These are phyloP conservation scores for Hyperoodon ampullatus DNA, from an alignment of 2,113 vertebrate genomes.

Conservation along the genomic window DNA sequence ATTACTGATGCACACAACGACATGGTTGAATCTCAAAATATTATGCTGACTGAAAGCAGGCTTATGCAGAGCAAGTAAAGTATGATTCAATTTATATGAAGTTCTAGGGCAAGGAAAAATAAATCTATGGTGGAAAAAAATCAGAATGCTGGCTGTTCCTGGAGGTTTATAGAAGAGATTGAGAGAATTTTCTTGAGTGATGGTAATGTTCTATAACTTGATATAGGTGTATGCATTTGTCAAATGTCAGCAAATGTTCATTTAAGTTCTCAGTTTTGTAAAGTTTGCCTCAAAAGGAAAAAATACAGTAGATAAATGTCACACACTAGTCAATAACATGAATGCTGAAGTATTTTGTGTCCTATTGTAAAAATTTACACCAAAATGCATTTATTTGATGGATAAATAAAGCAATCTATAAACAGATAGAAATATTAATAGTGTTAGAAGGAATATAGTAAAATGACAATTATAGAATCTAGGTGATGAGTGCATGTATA, in stretches of 20 bases:
- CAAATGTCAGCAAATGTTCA: neutral
- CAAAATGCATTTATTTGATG: neutral
- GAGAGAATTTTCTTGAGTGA: neutral
- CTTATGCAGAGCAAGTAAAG: neutral
- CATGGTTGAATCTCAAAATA: neutral
- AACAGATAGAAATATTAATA: neutral
- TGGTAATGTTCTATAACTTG: neutral
- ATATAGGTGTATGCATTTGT: fast-evolving
- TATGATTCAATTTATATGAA: neutral
- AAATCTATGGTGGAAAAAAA: neutral
- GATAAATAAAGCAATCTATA: neutral
- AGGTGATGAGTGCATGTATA: neutral
- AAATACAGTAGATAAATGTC: neutral
- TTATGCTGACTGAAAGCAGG: neutral
- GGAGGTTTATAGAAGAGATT: neutral
- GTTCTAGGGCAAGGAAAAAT: neutral
- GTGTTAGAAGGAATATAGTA: neutral
- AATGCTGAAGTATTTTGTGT: neutral
- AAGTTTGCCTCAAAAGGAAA: neutral
- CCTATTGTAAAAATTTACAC: neutral
- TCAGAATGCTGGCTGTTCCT: neutral
- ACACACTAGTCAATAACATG: neutral
- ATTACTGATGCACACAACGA: neutral
- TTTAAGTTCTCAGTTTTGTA: neutral
- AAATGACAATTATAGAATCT: neutral